These are phyloP conservation scores for Gobio occitaniae DNA, from an alignment of 2,797 vertebrate species.

Conservation along the genomic window DNA sequence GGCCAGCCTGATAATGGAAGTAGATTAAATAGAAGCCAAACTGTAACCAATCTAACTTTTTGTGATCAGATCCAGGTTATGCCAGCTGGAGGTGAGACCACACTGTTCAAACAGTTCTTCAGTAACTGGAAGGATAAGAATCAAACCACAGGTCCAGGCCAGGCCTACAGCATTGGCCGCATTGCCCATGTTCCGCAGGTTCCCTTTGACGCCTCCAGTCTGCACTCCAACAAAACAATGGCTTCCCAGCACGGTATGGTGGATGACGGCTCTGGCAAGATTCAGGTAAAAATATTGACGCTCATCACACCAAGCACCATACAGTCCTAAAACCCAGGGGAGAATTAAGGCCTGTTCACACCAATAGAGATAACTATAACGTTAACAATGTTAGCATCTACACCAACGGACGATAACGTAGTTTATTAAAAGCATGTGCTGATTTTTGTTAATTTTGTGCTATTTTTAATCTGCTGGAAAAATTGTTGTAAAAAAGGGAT, in stretches of 20 bases:
- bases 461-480: background rate
- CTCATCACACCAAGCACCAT: constrained; percentile 22
- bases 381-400: background rate
- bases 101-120: constrained; percentile 82
- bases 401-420: background rate
- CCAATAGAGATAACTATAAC: no score
- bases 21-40: constrained; percentile 5
- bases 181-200: constrained; percentile 73
- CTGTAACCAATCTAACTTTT: constrained; percentile 11
- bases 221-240: constrained; percentile 74
- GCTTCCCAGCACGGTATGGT: constrained; percentile 81
- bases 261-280: constrained; percentile 78
- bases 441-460: background rate
- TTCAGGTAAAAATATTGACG: constrained; percentile 67
- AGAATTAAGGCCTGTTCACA: background rate
- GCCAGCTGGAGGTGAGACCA: constrained; percentile 72
- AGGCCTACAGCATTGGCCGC: constrained; percentile 64
- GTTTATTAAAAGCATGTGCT: background rate
- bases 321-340: background rate
- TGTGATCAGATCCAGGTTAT: constrained; percentile 73
- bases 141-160: constrained; percentile 67
- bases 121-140: constrained; percentile 77
- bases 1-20: background rate
- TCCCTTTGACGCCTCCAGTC: constrained; percentile 75
- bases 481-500: background rate